A percentile compares a stretch with the other conserved stretches of the same genome.
Conservation (phyloP, 2,113 vertebrate genomes). For the Toxotes chatareus region DNA sequence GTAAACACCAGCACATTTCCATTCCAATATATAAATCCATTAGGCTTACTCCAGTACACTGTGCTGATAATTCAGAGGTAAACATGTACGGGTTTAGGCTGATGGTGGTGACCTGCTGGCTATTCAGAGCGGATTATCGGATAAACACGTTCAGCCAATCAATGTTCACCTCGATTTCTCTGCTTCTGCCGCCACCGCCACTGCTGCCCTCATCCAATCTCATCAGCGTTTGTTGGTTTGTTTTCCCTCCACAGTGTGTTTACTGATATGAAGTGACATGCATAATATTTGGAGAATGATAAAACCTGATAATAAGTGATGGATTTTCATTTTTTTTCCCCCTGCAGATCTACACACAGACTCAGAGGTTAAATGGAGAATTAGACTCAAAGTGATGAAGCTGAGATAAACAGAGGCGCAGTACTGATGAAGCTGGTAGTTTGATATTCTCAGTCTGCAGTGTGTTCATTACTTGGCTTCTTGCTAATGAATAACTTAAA, state of each 20-base stretch:
- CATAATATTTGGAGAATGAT: conserved; percentile 48
- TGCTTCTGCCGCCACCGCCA: background rate
- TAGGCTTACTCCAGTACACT: background rate
- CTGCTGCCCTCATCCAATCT: conserved; percentile 33
- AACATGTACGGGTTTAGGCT: background rate
- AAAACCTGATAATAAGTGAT: conserved; percentile 19
- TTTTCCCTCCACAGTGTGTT: conserved; percentile 34
- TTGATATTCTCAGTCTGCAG: background rate
- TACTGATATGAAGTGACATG: conserved; percentile 38
- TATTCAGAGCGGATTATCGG: conserved; percentile 26
- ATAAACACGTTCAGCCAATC: conserved; percentile 37
- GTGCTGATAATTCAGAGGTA: conserved; percentile 25
- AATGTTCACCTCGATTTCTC: conserved; percentile 32
- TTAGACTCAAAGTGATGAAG: background rate
- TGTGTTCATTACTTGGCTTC: conserved; percentile 17
- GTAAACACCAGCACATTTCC: background rate
- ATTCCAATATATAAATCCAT: conserved; percentile 2
- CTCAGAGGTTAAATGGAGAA: conserved; percentile 6
- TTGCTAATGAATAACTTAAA: conserved; percentile 11
- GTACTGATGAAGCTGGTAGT: conserved; percentile 34
- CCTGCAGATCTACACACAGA: background rate
- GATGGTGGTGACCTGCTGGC: background rate
- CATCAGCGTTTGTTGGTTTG: conserved; percentile 32
- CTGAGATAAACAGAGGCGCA: conserved; percentile 1
- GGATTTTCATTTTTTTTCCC: conserved; percentile 14